These are phyloP conservation scores for Phoenicopterus ruber DNA, from an alignment of 2,113 vertebrate species.

Conservation along the genomic window DNA sequence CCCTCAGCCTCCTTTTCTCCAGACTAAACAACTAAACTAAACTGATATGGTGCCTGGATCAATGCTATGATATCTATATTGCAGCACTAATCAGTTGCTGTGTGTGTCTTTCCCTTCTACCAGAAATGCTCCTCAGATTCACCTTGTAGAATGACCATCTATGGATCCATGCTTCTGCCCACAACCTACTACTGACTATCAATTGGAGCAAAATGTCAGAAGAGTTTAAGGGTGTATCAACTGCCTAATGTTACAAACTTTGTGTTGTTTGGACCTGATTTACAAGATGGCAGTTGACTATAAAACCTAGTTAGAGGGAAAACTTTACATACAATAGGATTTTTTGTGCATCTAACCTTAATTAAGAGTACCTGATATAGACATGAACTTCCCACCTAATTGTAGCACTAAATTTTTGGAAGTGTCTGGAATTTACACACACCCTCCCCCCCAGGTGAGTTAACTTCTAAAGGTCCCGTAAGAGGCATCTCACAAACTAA, in stretches of 20 bases:
- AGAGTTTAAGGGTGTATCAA: neutral
- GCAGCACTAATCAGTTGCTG: neutral
- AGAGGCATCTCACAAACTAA: neutral
- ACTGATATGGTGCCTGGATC: neutral
- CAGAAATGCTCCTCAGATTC: neutral
- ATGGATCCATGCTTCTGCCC: neutral
- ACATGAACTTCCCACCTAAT: neutral
- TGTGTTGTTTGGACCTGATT: neutral
- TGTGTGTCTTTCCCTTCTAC: neutral
- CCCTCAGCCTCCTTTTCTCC: neutral
- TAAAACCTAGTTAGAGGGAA: neutral
- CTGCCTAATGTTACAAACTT: neutral
- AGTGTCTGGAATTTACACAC: neutral
- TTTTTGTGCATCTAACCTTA: neutral
- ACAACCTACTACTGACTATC: neutral
- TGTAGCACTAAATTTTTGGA: neutral
- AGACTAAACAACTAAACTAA: neutral
- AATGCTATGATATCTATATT: neutral
- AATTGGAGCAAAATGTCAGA: neutral
- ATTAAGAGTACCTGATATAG: neutral
- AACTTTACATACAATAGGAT: neutral
- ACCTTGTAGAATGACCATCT: neutral
- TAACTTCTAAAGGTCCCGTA: neutral
- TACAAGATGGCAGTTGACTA: neutral
- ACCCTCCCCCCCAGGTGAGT: neutral